These are phyloP conservation scores for Lumbricus terrestris DNA, from an alignment of 2,888 invertebrate genomes.

Conservation along the genomic window DNA sequence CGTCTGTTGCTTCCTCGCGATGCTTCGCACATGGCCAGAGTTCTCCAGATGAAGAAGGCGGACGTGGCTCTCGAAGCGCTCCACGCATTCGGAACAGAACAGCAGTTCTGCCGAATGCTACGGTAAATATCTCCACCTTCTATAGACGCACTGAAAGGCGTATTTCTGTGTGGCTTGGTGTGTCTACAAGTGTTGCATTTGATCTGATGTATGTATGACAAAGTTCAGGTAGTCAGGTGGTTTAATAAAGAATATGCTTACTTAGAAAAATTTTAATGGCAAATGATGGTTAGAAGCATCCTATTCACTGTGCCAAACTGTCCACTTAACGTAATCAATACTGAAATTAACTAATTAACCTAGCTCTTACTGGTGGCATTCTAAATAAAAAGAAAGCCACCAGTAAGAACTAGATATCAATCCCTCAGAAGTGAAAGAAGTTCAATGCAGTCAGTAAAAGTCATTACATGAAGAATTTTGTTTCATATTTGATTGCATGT, in stretches of 20 bases:
- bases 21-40: constrained; percentile 31
- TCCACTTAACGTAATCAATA: neutral
- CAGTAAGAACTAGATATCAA: too few species aligned
- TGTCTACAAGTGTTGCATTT: too few species aligned
- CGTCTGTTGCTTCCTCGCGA: constrained; percentile 44
- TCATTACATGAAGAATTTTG: neutral
- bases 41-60: constrained; percentile 32
- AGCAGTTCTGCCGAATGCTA: constrained; percentile 47
- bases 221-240: too few species aligned
- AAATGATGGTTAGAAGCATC: neutral
- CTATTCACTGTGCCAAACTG: neutral
- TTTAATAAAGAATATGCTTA: too few species aligned
- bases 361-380: too few species aligned
- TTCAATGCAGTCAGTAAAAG: neutral
- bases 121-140: constrained; percentile 35
- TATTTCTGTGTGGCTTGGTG: neutral
- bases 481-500: neutral
- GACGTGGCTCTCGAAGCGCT: constrained; percentile 42
- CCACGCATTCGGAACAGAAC: constrained; percentile 53
- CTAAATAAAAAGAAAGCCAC: neutral
- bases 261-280: too few species aligned
- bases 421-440: neutral
- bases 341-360: too few species aligned
- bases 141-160: neutral
- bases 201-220: too few species aligned